Evolutionary conservation across 2,113 vertebrate species (phyloP), one percentile per base, ranked within the genome.

Genomic region (Malaclemys terrapin): DNA sequence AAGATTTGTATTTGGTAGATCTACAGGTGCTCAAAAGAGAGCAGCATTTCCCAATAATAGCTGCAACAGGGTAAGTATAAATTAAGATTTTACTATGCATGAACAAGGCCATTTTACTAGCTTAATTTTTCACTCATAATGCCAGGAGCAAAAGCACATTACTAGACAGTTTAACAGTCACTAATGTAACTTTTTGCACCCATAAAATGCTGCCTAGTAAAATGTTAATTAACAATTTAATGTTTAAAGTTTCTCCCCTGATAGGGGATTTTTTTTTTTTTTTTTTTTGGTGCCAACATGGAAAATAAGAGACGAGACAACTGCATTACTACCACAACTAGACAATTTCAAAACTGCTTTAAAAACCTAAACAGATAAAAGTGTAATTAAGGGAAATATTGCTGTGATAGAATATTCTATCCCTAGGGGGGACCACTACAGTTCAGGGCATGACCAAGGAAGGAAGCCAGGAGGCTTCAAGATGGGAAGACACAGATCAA

Each of bases 261-360:
- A 11, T 42, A 11, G n/a, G 19, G 11, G 20, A 1, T 1, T 0
- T 6, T 56, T 24, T 49, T 72, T 45, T 16, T 45, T 5, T 5
- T 45, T 45, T 45, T 5, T 45, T 45, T 45, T 45, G 45, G 24
- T 0, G 0, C 35, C 35, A n/a, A n/a, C 0, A 0, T 1, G 19
- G 19, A 59, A 75, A 45, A 25, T 9, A 6, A 5, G 10, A 38
- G 4, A 62, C 3, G 14, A 8, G 52, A 38, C 24, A 14, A 20
- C 12, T 7, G 17, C 19, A 6, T 10, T 14, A 22, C 14, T 80
- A 22, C 17, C 14, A 22, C 35, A 6, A 24, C 2, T 8, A 56
- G 52, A 25, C 24, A 38, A 14, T n/a, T 24, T 25, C n/a, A 42
- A 56, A 42, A 27, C 12, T 62, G 13, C 29, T 53, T 27, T 2